These are phyloP conservation scores for Aythya baeri DNA, from an alignment of 2,113 vertebrate genomes.

Conservation along the genomic window DNA sequence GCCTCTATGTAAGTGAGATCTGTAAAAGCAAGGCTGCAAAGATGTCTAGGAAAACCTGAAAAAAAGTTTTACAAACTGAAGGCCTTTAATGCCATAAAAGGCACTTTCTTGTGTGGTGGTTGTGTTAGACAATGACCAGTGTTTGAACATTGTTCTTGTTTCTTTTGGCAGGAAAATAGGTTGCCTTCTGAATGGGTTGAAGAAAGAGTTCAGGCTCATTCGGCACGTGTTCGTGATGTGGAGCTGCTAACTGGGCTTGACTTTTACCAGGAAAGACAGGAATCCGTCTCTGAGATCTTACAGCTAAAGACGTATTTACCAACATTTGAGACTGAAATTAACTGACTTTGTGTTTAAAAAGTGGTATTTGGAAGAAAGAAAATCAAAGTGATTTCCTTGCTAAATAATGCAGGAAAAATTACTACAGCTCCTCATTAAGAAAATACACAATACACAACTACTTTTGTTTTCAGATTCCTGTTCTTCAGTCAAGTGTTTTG, in stretches of 20 bases:
- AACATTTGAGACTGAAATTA: slow-evolving; percentile 64
- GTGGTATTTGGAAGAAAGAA: neutral
- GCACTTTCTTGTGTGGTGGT: neutral
- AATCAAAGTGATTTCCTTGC: neutral
- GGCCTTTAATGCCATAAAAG: neutral
- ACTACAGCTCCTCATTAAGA: neutral
- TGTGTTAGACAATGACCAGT: neutral
- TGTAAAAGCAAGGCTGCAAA: neutral
- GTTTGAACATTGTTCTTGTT: neutral
- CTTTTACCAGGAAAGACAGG: slow-evolving; percentile 87
- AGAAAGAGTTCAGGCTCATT: slow-evolving; percentile 84
- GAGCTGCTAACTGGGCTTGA: slow-evolving; percentile 93
- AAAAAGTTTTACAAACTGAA: neutral
- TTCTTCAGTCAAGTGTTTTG: neutral
- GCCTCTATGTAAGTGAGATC: neutral
- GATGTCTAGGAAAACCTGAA: neutral
- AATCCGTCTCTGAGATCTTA: slow-evolving; percentile 84
- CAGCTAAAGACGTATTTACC: slow-evolving; percentile 90
- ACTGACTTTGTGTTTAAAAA: neutral
- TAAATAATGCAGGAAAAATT: neutral
- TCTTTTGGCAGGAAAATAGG: slow-evolving; percentile 74
- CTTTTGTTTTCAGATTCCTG: neutral
- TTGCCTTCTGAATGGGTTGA: slow-evolving; percentile 79
- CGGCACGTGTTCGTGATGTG: slow-evolving; percentile 87
- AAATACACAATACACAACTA: neutral